Conservation (phyloP, 35 echinoderm and acorn worm genomes). For the Strongylocentrotus purpuratus region DNA sequence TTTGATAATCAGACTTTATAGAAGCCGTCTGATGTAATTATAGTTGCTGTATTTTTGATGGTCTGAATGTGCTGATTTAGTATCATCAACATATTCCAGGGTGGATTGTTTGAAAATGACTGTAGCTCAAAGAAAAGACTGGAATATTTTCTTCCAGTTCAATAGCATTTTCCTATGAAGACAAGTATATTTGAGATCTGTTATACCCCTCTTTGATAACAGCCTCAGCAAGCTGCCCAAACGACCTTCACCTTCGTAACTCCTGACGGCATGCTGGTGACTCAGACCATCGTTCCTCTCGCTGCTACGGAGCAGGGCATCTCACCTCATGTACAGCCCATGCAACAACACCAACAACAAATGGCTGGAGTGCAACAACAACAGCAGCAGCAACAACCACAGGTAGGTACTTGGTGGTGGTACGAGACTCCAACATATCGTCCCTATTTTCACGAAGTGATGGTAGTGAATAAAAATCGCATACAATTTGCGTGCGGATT, state of each 20-base stretch:
- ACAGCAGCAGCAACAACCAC: constrained; percentile 10
- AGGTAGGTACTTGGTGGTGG: constrained; percentile 38
- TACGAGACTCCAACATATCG: neutral
- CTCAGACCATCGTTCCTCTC: constrained; percentile 89
- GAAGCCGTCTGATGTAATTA: too few relatives aligned
- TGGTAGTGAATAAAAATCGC: too few relatives aligned
- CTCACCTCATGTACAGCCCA: constrained; percentile 39
- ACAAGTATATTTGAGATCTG: neutral
- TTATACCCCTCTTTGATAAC: neutral
- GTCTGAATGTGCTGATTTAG: too few relatives aligned
- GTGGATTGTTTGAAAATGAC: too few relatives aligned
- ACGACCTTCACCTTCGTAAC: constrained; percentile 93
- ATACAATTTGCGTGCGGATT: too few relatives aligned
- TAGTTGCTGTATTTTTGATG: too few relatives aligned
- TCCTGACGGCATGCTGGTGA: constrained; percentile 95
- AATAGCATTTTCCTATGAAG: neutral
- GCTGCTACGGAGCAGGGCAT: neutral
- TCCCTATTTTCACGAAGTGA: too few relatives aligned
- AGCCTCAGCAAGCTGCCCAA: constrained; percentile 58
- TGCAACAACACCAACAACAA: constrained; percentile 58
- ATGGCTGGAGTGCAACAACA: constrained; percentile 25
- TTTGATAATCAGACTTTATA: too few relatives aligned
- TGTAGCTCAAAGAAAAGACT: too few relatives aligned
- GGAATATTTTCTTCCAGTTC: neutral
- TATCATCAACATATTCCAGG: too few relatives aligned